A percentile compares a stretch with the other conserved stretches of the same genome.
phyloP scores from a whole-genome alignment of 1,140 invertebrate genomes.

The Lucilia cuprina region DNA sequence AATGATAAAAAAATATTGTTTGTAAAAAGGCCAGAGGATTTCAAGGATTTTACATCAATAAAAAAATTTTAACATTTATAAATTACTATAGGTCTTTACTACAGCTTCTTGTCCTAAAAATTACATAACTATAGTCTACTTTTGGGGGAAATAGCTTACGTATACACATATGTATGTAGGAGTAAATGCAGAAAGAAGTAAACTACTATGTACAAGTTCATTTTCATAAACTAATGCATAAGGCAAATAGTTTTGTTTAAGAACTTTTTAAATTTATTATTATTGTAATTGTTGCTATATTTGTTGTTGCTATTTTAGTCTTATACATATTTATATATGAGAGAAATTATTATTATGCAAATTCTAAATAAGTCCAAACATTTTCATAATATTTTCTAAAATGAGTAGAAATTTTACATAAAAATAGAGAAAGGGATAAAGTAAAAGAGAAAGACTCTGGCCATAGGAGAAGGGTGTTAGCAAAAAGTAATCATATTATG shows the following conservation, averaged over 20 bases:
- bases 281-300: no score
- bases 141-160: no score
- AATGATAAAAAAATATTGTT: background rate
- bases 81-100: background rate
- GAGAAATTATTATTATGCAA: constrained; percentile 26
- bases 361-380: constrained; percentile 31
- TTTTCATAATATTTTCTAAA: background rate
- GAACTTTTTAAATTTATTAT: background rate
- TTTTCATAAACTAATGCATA: background rate
- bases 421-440: background rate
- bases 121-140: background rate
- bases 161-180: background rate
- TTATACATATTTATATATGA: background rate
- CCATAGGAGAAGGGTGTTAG: background rate
- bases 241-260: background rate
- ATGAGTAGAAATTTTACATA: background rate
- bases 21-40: background rate
- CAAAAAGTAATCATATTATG: constrained; percentile 30
- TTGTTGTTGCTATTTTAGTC: background rate
- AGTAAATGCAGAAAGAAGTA: background rate
- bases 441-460: background rate
- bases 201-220: background rate
- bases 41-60: background rate
- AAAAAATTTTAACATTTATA: background rate
- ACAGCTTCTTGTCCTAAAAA: background rate